These are phyloP conservation scores for Diorhabda sublineata DNA, from an alignment of 1,140 invertebrate genomes.

Conservation along the genomic window DNA sequence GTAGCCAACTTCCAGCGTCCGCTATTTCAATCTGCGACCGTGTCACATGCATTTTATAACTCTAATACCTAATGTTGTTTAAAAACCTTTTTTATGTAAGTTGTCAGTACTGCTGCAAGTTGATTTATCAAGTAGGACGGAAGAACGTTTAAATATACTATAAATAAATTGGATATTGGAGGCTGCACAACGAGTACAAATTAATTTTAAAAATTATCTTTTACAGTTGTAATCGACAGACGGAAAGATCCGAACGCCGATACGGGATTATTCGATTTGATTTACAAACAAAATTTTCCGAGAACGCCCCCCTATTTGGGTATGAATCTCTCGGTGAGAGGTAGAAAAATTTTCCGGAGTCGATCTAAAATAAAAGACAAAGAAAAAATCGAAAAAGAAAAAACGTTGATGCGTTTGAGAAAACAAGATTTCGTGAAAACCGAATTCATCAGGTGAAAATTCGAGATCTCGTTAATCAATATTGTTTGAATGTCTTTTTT, in stretches of 20 bases:
- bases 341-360: constrained; percentile 45
- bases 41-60: too few relatives aligned
- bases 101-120: too few relatives aligned
- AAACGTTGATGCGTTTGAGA: constrained; percentile 25
- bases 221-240: constrained; percentile 83
- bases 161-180: too few relatives aligned
- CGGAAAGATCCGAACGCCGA: constrained; percentile 71
- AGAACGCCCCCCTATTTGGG: constrained; percentile 81
- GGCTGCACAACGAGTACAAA: too few relatives aligned
- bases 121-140: too few relatives aligned
- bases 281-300: constrained; percentile 69
- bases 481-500: background rate
- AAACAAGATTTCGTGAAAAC: constrained; percentile 32
- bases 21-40: too few relatives aligned
- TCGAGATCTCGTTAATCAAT: background rate
- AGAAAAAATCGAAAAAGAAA: constrained; percentile 23
- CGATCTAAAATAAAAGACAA: constrained; percentile 24
- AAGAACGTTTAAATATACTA: too few relatives aligned
- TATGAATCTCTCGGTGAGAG: constrained; percentile 69
- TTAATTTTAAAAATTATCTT: background rate
- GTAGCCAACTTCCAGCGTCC: too few relatives aligned
- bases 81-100: too few relatives aligned
- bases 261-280: constrained; percentile 82
- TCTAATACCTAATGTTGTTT: too few relatives aligned
- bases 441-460: constrained; percentile 20